phyloP scores from a whole-genome alignment of 2,888 invertebrate species.

The Drosophila maculinotata region DNA sequence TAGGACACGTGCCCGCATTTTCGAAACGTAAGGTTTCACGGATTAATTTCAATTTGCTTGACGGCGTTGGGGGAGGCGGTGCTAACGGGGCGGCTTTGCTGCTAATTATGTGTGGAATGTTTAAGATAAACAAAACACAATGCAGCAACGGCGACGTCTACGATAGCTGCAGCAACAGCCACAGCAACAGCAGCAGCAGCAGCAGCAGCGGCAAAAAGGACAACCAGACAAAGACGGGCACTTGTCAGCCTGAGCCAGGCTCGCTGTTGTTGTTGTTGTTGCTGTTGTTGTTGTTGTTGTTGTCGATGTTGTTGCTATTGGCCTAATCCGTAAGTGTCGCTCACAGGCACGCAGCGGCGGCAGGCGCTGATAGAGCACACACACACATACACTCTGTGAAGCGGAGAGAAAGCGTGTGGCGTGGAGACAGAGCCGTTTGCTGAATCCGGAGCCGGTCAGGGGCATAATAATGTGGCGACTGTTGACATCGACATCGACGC shows the following conservation, averaged over 20 bases:
- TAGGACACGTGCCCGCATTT: slow-evolving; percentile 77
- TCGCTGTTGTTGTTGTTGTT: slow-evolving; percentile 22
- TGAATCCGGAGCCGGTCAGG: slow-evolving; percentile 27
- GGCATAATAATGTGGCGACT: slow-evolving; percentile 66
- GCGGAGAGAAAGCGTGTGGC: slow-evolving; percentile 4
- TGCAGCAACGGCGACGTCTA: slow-evolving; percentile 49
- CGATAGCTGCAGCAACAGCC: slow-evolving; percentile 29
- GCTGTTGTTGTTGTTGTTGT: slow-evolving; percentile 28
- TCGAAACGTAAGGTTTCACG: slow-evolving; percentile 76
- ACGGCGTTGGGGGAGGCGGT: slow-evolving; percentile 37
- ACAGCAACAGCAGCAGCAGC: slow-evolving; percentile 25
- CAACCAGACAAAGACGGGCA: slow-evolving; percentile 63
- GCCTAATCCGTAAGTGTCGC: slow-evolving; percentile 81
- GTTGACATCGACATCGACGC: slow-evolving; percentile 68
- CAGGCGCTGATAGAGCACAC: slow-evolving; percentile 77
- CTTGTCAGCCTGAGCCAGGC: slow-evolving; percentile 56
- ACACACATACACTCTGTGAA: slow-evolving; percentile 22
- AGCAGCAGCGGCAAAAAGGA: slow-evolving; percentile 62
- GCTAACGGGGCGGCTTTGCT: slow-evolving; percentile 57
- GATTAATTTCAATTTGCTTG: slow-evolving; percentile 83
- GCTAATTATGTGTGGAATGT: slow-evolving; percentile 80
- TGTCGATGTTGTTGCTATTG: slow-evolving; percentile 49
- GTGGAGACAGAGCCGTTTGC: slow-evolving; percentile 19
- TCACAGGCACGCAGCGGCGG: slow-evolving; percentile 74
- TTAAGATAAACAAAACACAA: slow-evolving; percentile 76